Percentiles rank a stretch among this genome's conserved stretches.
phyloP scores from a whole-genome alignment of 2,888 invertebrate genomes.

The Emmelina monodactyla region DNA sequence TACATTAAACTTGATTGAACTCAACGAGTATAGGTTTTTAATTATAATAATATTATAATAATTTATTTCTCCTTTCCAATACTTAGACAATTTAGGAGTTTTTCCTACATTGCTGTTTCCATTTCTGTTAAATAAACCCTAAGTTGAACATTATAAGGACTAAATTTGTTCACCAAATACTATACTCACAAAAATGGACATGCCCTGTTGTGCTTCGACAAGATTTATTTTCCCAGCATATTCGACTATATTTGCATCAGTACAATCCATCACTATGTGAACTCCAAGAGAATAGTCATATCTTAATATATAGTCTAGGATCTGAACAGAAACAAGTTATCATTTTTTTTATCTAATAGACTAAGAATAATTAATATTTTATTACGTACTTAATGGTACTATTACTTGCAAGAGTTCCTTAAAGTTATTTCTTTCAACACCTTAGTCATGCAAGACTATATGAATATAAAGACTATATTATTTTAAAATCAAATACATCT shows the following conservation, averaged over 20 bases:
- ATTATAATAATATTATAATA: not conserved
- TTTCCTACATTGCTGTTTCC: not conserved
- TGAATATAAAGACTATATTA: no score
- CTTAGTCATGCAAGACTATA: no score
- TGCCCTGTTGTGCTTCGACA: not conserved
- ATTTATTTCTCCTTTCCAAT: not conserved
- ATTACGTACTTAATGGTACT: not conserved
- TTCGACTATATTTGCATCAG: not conserved
- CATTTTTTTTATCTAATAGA: not conserved
- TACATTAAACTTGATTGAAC: no score
- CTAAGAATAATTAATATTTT: not conserved
- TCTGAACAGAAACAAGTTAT: not conserved
- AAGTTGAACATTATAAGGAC: not conserved
- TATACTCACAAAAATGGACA: not conserved
- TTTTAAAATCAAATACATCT: no score
- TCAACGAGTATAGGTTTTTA: no score
- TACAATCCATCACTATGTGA: not conserved
- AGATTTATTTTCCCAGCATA: not conserved
- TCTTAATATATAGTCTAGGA: not conserved
- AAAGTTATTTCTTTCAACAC: no score
- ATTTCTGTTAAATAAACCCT: not conserved
- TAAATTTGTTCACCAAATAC: no score
- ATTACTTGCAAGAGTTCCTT: no score
- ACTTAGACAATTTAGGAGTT: no score
- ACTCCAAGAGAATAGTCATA: not conserved